Percentiles rank a stretch among this genome's conserved stretches.
These are phyloP conservation scores for Rhynchotus rufescens DNA, from an alignment of 2,797 vertebrate species.

Conservation along the genomic window DNA sequence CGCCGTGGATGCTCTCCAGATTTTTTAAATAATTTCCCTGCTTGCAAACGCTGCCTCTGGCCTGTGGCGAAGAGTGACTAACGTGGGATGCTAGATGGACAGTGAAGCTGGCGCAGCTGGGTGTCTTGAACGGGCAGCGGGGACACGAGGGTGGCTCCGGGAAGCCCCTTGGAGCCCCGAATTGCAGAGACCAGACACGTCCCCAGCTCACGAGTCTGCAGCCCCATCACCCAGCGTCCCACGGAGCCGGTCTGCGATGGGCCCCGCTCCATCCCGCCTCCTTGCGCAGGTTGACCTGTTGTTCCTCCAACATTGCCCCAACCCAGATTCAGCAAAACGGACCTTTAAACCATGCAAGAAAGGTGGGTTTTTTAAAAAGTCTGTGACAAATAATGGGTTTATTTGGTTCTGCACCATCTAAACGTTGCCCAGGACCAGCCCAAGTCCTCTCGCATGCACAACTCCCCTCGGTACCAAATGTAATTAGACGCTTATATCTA, in stretches of 20 bases:
- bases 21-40: too few species aligned
- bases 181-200: background rate
- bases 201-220: background rate
- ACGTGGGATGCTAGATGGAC: too few species aligned
- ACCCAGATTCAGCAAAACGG: background rate
- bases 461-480: background rate
- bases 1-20: background rate
- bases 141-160: background rate
- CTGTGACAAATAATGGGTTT: background rate
- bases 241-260: background rate
- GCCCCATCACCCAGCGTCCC: too few species aligned
- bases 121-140: background rate
- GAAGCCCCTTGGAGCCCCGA: background rate
- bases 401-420: background rate
- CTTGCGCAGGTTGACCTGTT: background rate
- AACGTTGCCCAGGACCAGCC: background rate
- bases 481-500: constrained; percentile 34
- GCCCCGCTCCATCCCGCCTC: background rate
- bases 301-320: fast-evolving
- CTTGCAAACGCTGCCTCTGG: background rate
- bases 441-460: background rate
- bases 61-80: fast-evolving
- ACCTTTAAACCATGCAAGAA: background rate
- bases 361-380: too few species aligned
- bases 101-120: too few species aligned